A percentile compares a stretch with the other conserved stretches of the same genome.
Conservation (phyloP, 1,140 invertebrate species). For the Nixonia krombeini region DNA sequence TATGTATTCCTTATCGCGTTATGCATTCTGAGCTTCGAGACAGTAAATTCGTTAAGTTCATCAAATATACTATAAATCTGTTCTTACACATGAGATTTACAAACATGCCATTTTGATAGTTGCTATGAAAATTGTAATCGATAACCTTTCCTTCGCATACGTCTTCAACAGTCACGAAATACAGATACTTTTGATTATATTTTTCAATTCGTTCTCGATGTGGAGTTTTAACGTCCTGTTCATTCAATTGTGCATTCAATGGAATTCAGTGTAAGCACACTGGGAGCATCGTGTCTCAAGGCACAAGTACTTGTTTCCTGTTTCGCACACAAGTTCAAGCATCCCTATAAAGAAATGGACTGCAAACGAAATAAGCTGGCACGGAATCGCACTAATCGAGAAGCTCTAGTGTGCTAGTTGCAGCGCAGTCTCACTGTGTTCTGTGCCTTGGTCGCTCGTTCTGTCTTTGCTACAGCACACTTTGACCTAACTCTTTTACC, state of each 20-base stretch:
- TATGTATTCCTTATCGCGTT: too few species aligned
- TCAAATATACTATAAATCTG: too few species aligned
- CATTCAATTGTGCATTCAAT: constrained; percentile 23
- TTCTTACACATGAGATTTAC: too few species aligned
- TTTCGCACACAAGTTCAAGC: constrained; percentile 6
- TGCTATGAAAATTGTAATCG: too few species aligned
- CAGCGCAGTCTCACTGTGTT: constrained; percentile 18
- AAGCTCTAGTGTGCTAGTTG: neutral
- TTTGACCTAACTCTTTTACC: constrained; percentile 30
- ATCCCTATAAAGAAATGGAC: neutral
- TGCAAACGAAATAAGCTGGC: neutral
- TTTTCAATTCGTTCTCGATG: constrained; percentile 18
- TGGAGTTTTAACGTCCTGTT: constrained; percentile 19
- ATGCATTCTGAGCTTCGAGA: too few species aligned
- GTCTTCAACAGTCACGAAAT: too few species aligned
- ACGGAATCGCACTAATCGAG: neutral
- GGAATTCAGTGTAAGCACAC: constrained; percentile 15
- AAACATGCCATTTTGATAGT: too few species aligned
- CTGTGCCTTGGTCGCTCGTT: too few species aligned
- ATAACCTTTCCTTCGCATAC: too few species aligned
- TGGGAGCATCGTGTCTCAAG: constrained; percentile 7
- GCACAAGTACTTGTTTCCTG: constrained; percentile 55
- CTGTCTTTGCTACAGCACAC: constrained; percentile 30
- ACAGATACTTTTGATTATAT: too few species aligned
- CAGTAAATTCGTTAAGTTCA: too few species aligned